Evolutionary conservation across 2,888 invertebrate species (phyloP), one percentile per base, ranked within the genome.

Genomic region (Melanargia galathea): DNA sequence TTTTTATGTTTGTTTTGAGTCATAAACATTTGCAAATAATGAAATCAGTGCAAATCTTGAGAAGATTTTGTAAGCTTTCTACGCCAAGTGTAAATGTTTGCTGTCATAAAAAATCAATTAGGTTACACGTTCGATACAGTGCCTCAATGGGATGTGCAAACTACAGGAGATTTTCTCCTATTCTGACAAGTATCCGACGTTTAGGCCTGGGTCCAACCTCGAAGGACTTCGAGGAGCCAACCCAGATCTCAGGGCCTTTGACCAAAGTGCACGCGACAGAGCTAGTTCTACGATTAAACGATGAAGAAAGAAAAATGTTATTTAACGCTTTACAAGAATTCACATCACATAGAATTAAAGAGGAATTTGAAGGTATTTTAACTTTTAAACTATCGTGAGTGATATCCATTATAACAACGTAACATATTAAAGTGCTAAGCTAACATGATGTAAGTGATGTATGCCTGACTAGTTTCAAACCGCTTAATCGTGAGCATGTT

Each of bases 361-460:
- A 95, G 64, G 94, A 94, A 77, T 96, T 94, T 78, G 95, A 96
- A 93, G 96, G 96, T 30, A n/a, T n/a, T n/a, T n/a, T 96, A 92
- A 33, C 24, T 6, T 24, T 26, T 2, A n/a, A n/a, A n/a, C n/a
- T n/a, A n/a, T n/a, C n/a, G n/a, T n/a, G n/a, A n/a, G n/a, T n/a
- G n/a, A n/a, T n/a, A n/a, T n/a, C n/a, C n/a, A n/a, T n/a, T n/a
- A n/a, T n/a, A n/a, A n/a, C n/a, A n/a, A n/a, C n/a, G n/a, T n/a
- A n/a, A n/a, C n/a, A n/a, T n/a, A n/a, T n/a, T n/a, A n/a, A n/a
- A n/a, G n/a, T n/a, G n/a, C n/a, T n/a, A n/a, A n/a, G n/a, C n/a
- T n/a, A n/a, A n/a, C n/a, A n/a, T n/a, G n/a, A n/a, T n/a, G n/a
- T n/a, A n/a, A n/a, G n/a, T n/a, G n/a, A n/a, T n/a, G n/a, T n/a